Conservation (phyloP, 2,113 vertebrate genomes). For the Anser cygnoides region DNA sequence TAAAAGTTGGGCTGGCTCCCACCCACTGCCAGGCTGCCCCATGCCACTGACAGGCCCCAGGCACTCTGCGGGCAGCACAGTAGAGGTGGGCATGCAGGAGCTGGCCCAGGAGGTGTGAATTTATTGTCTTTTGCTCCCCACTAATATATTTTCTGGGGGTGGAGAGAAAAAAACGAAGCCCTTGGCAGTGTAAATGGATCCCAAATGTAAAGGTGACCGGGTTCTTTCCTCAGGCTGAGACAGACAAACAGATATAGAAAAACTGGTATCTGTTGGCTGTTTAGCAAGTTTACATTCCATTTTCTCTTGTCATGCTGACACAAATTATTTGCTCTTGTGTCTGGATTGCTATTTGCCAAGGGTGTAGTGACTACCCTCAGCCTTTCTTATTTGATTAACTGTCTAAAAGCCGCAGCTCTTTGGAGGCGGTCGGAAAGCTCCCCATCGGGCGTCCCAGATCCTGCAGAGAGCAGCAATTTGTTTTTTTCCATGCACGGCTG, state of each 20-base stretch:
- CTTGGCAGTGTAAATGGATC: neutral
- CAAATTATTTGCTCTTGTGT: slow-evolving; percentile 49
- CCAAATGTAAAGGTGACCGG: neutral
- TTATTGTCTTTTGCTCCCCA: neutral
- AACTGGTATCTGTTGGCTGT: neutral
- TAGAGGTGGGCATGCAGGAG: neutral
- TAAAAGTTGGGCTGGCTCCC: neutral
- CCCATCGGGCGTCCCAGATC: neutral
- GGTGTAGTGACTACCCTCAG: neutral
- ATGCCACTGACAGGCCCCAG: neutral
- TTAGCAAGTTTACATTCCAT: slow-evolving; percentile 48
- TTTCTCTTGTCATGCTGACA: slow-evolving; percentile 32
- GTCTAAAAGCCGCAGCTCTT: neutral
- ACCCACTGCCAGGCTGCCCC: slow-evolving; percentile 15
- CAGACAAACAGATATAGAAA: neutral
- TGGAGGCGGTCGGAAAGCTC: neutral
- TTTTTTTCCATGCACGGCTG: neutral
- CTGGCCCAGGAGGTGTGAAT: neutral
- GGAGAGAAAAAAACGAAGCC: neutral
- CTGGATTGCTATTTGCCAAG: slow-evolving; percentile 41
- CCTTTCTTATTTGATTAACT: neutral
- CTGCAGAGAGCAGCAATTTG: neutral
- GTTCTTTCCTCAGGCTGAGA: neutral
- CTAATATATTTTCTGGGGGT: neutral
- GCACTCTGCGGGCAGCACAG: neutral